Percentiles rank a stretch among this genome's conserved stretches.
Evolutionary conservation across 2,113 vertebrate species (phyloP).

Genomic region (Vimba vimba): DNA sequence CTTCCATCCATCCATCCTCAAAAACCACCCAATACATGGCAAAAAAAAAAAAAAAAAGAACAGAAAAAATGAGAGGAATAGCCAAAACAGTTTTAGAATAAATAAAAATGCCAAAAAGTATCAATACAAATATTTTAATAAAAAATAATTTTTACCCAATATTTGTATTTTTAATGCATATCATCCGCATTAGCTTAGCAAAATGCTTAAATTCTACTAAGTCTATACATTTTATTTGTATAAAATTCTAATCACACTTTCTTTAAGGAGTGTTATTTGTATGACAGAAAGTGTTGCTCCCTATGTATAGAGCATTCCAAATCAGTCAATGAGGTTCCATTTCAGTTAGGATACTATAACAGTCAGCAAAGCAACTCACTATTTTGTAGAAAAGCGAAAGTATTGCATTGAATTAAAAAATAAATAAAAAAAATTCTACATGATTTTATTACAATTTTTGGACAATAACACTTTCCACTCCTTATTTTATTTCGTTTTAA

Average conservation of each 20-base stretch:
- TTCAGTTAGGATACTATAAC: neutral
- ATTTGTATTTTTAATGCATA: neutral
- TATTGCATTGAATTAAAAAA: too few relatives aligned
- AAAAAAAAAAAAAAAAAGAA: too few relatives aligned
- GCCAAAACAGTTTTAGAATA: too few relatives aligned
- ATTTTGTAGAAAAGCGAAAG: neutral
- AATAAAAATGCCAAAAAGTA: too few relatives aligned
- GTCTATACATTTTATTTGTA: too few relatives aligned
- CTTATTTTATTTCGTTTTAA: neutral
- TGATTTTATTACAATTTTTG: neutral
- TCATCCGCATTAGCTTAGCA: neutral
- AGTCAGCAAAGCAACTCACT: neutral
- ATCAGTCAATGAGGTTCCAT: neutral
- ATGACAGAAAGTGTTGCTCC: neutral
- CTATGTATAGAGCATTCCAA: neutral
- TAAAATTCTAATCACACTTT: too few relatives aligned
- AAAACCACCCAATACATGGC: too few relatives aligned
- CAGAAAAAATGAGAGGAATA: too few relatives aligned
- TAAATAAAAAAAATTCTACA: neutral
- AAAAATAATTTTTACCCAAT: neutral
- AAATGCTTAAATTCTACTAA: neutral
- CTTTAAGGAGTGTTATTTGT: neutral
- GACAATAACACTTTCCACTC: neutral
- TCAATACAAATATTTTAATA: too few relatives aligned
- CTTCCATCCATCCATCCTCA: neutral